Evolutionary conservation across 2,888 invertebrate species (phyloP), one percentile per base, ranked within the genome.

Genomic region (Penaeus monodon): DNA sequence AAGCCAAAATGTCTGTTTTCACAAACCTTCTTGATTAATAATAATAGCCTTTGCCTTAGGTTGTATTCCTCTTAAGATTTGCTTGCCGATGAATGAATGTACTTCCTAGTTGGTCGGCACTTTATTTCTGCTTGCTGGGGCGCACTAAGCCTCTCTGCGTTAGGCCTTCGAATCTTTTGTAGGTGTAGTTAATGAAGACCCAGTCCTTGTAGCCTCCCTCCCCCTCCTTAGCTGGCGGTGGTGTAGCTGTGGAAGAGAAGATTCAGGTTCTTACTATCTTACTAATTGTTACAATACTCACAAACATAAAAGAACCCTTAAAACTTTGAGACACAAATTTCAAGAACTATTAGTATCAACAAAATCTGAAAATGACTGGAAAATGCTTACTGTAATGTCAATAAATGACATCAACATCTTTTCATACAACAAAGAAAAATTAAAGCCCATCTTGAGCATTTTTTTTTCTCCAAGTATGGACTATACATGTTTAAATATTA

Each of bases 111-210:
- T 38, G 27, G 70, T 49, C 49, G 49, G 49, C 49, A 14, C 27
- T 70, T 68, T 70, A 86, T 57, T 85, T 85, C 81, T 88, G 84
- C 68, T 80, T 79, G 76, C 68, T 76, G 14, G 89, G 85, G 65
- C 89, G 88, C 33, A 88, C 79, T 20, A 88, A 83, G 27, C 97
- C 97, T 91, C 97, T 94, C 92, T 98, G 98, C 82, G 98, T 98
- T 90, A 98, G 94, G 57, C 98, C 99, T 93, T 99, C 99, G 93
- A 99, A 99, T 91, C 99, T 95, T 93, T 99, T 99, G 94, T 99
- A 99, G 90, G 99, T 99, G 94, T 99, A 99, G 94, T 99, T 99
- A 92, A 99, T 98, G 93, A 99, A 99, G 91, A 99, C 98, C 90
- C 99, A 99, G 94, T 99, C 99, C 94, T 99, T 99, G 93, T 97